phyloP scores from a whole-genome alignment of 2,113 vertebrate genomes.

The Mixornis gularis region DNA sequence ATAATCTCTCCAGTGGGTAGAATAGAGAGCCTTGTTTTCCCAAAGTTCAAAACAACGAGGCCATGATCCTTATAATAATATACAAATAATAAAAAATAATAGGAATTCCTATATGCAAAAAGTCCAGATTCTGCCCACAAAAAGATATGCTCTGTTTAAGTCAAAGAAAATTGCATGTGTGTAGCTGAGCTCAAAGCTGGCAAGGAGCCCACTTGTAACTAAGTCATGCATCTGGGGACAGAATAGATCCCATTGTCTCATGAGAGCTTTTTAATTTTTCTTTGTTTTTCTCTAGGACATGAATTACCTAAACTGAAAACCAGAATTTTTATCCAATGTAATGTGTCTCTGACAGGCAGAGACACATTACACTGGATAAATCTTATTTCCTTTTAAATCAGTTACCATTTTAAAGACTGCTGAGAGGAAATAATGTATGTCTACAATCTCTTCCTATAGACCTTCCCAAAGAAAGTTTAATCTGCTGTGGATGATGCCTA shows the following conservation, averaged over 20 bases:
- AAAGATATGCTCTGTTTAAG: not conserved
- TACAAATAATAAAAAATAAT: not conserved
- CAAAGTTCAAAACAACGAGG: not conserved
- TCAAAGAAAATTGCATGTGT: conserved; percentile 8
- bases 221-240: not conserved
- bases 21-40: not conserved
- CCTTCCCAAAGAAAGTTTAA: not conserved
- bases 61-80: not conserved
- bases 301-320: not conserved
- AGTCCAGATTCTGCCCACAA: not conserved
- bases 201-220: conserved; percentile 5
- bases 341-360: not conserved
- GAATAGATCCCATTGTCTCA: conserved; percentile 29
- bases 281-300: conserved; percentile 8
- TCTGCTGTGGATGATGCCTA: not conserved
- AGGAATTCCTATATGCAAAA: not conserved
- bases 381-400: not conserved
- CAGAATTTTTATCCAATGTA: not conserved
- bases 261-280: conserved; percentile 12
- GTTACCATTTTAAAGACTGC: not conserved
- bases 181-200: conserved; percentile 8
- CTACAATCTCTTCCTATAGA: not conserved
- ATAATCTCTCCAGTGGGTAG: not conserved
- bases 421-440: not conserved
- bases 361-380: not conserved